A percentile compares a stretch with the other conserved stretches of the same genome.
These are phyloP conservation scores for Hirtodrosophila histrioides DNA, from an alignment of 2,888 invertebrate genomes.

Conservation along the genomic window DNA sequence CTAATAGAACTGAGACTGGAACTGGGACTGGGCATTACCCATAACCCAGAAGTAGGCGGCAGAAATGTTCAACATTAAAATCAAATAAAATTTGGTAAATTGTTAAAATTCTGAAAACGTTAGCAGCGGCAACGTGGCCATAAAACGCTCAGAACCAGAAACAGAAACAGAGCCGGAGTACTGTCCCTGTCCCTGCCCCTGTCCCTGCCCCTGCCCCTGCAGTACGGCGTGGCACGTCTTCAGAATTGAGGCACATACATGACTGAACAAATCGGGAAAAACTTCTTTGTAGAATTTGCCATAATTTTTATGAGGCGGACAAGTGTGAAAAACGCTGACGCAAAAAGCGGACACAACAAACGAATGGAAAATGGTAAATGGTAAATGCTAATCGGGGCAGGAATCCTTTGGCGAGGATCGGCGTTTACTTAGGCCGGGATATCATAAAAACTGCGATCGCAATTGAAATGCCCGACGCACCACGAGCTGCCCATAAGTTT, in stretches of 20 bases:
- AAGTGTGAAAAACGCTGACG: conserved; percentile 68
- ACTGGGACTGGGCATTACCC: conserved; percentile 5
- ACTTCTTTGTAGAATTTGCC: conserved; percentile 41
- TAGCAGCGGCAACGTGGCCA: conserved; percentile 37
- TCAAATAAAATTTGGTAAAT: conserved; percentile 66
- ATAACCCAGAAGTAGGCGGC: conserved; percentile 61
- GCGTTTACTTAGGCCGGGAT: conserved; percentile 22
- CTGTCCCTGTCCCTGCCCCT: conserved; percentile 9
- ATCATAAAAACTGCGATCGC: conserved; percentile 24
- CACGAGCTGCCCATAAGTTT: conserved; percentile 21
- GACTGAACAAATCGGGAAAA: conserved; percentile 30
- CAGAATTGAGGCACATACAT: conserved; percentile 39
- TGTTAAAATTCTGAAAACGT: conserved; percentile 64
- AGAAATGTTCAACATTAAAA: conserved; percentile 73
- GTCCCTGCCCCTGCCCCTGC: neutral
- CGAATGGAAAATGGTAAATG: conserved; percentile 17
- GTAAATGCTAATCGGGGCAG: too few relatives aligned
- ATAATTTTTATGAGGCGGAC: conserved; percentile 59
- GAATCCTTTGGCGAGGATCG: conserved; percentile 47
- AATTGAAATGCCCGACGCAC: conserved; percentile 52
- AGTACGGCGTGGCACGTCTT: conserved; percentile 43
- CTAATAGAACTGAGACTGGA: conserved; percentile 28
- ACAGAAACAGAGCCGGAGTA: neutral
- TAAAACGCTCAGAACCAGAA: conserved; percentile 45
- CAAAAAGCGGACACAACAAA: conserved; percentile 53